Conservation (phyloP, 92 coral and sea anemone species). For the Heliopora coerulea region DNA sequence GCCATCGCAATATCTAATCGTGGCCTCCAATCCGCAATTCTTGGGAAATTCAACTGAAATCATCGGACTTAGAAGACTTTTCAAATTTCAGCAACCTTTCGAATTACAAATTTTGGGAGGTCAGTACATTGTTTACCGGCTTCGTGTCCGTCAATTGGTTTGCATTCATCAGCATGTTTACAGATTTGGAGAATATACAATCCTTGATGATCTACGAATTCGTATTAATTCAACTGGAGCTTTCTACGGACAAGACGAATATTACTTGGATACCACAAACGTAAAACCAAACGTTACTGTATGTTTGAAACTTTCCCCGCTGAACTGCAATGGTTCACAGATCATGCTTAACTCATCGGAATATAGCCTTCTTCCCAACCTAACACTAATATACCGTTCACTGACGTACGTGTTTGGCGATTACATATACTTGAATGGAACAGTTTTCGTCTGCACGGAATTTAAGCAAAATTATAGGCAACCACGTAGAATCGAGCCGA, state of each 20-base stretch:
- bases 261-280: not conserved
- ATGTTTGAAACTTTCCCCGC: slow-evolving; percentile 6
- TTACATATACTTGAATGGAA: slow-evolving; percentile 9
- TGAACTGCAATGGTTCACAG: slow-evolving; percentile 1
- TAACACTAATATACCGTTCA: slow-evolving; percentile 2
- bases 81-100: slow-evolving; percentile 10
- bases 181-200: not conserved
- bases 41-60: not conserved
- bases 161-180: slow-evolving; percentile 12
- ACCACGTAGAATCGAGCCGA: too few species aligned
- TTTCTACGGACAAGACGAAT: slow-evolving; percentile 3
- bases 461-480: not conserved
- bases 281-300: slow-evolving; percentile 8
- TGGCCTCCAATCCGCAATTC: not conserved
- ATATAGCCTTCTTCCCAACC: slow-evolving; percentile 19
- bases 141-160: not conserved
- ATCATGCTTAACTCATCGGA: slow-evolving; percentile 4
- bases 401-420: slow-evolving; percentile 13
- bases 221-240: slow-evolving; percentile 9
- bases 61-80: not conserved
- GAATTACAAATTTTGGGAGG: not conserved
- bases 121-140: not conserved
- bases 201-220: not conserved
- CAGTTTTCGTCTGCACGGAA: not conserved
- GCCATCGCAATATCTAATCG: slow-evolving; percentile 1